Evolutionary conservation across 2,888 invertebrate species (phyloP).

Genomic region (Cosmorhoe ocellata): DNA sequence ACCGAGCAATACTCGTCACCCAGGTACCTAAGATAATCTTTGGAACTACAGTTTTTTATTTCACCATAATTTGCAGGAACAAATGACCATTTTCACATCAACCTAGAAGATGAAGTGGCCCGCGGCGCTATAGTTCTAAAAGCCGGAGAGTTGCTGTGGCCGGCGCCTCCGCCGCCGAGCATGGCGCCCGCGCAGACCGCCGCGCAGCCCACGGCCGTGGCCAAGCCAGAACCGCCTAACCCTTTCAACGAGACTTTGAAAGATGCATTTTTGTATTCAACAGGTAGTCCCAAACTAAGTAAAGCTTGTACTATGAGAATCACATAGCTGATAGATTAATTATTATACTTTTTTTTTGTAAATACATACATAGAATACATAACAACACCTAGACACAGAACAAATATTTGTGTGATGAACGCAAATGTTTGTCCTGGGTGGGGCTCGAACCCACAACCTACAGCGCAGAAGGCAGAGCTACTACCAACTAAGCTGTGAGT

Average conservation of each 20-base stretch:
- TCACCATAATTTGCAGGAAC: slow-evolving; percentile 75
- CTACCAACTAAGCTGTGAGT: too few species aligned
- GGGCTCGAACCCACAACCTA: too few species aligned
- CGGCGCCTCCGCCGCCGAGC: slow-evolving; percentile 85
- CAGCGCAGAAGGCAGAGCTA: too few species aligned
- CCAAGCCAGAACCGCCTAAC: slow-evolving; percentile 75
- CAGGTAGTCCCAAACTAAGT: slow-evolving; percentile 77
- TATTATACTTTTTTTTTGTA: too few species aligned
- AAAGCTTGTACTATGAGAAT: too few species aligned
- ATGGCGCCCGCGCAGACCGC: slow-evolving; percentile 51
- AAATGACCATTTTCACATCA: slow-evolving; percentile 89
- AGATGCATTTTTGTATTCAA: slow-evolving; percentile 85
- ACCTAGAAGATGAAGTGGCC: slow-evolving; percentile 93
- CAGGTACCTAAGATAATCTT: too few species aligned
- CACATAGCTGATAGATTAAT: too few species aligned
- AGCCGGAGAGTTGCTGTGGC: slow-evolving; percentile 90
- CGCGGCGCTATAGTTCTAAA: slow-evolving; percentile 91
- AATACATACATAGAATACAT: too few species aligned
- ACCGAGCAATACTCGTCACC: too few species aligned
- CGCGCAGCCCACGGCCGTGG: slow-evolving; percentile 78
- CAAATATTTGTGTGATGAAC: too few species aligned
- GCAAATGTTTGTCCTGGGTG: too few species aligned
- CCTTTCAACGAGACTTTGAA: slow-evolving; percentile 88
- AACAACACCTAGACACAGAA: too few species aligned
- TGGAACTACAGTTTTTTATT: neutral